A percentile compares a stretch with the other conserved stretches of the same genome.
Conservation (phyloP, 2,888 invertebrate species). For the Andrena fulva region DNA sequence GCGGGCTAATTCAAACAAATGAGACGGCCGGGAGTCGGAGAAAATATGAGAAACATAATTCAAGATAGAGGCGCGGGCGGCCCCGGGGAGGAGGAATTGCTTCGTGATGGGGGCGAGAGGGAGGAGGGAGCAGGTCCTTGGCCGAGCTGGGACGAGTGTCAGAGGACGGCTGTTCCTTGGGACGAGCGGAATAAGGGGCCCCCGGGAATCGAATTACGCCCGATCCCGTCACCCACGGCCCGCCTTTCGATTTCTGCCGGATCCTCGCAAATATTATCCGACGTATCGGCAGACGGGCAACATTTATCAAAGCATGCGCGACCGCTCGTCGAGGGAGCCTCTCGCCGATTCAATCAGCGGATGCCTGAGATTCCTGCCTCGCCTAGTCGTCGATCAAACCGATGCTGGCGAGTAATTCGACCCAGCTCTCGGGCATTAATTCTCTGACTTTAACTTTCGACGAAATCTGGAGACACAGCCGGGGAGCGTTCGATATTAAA, state of each 20-base stretch:
- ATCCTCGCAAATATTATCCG: slow-evolving; percentile 82
- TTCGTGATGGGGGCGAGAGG: slow-evolving; percentile 26
- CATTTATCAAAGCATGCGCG: slow-evolving; percentile 82
- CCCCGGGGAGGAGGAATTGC: slow-evolving; percentile 59
- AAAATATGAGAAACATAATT: slow-evolving; percentile 68
- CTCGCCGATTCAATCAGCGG: slow-evolving; percentile 82
- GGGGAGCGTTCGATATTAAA: background rate
- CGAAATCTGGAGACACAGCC: background rate
- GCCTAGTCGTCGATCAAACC: slow-evolving; percentile 78
- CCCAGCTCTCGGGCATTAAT: slow-evolving; percentile 74
- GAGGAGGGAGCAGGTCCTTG: slow-evolving; percentile 8
- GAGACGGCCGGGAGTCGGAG: slow-evolving; percentile 51
- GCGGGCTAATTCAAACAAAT: slow-evolving; percentile 60
- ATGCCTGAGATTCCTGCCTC: slow-evolving; percentile 80
- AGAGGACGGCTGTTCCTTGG: slow-evolving; percentile 42
- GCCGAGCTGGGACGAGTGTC: slow-evolving; percentile 56
- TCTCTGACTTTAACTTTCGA: slow-evolving; percentile 50
- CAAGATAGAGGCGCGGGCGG: slow-evolving; percentile 36
- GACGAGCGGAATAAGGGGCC: slow-evolving; percentile 50
- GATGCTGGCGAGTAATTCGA: slow-evolving; percentile 76
- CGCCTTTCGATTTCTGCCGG: slow-evolving; percentile 67
- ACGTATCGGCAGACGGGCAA: slow-evolving; percentile 79
- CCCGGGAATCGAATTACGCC: slow-evolving; percentile 76
- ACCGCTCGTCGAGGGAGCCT: slow-evolving; percentile 49
- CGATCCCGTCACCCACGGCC: slow-evolving; percentile 65